Percentiles rank a stretch among this genome's conserved stretches.
phyloP scores from a whole-genome alignment of 1,140 invertebrate species.

The Sarcophaga bullata region DNA sequence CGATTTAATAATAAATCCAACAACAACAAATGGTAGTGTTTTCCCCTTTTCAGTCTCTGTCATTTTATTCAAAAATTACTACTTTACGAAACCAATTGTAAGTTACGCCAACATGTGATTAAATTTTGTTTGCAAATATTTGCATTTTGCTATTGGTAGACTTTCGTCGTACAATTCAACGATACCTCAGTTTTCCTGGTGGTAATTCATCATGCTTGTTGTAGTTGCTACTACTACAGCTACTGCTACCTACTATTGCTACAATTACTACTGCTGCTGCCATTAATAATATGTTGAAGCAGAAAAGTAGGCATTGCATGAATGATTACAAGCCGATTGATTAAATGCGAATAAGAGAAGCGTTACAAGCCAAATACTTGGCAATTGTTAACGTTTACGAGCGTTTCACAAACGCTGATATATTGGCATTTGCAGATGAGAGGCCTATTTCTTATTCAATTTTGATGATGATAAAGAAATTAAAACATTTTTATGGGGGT shows the following conservation, averaged over 20 bases:
- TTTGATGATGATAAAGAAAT: too few species aligned
- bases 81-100: background rate
- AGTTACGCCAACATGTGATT: conserved; percentile 6
- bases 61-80: background rate
- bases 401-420: too few species aligned
- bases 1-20: background rate
- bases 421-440: too few species aligned
- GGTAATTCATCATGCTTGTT: background rate
- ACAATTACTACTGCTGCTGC: too few species aligned
- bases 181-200: too few species aligned
- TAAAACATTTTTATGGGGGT: too few species aligned
- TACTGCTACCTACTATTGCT: background rate
- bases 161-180: background rate
- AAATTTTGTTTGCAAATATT: background rate
- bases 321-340: conserved; percentile 21
- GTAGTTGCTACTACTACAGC: background rate
- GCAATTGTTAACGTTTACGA: background rate
- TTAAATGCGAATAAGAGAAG: background rate
- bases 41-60: background rate
- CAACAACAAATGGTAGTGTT: background rate
- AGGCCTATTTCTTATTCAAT: too few species aligned
- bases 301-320: background rate
- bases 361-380: background rate
- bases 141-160: background rate
- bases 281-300: too few species aligned